Evolutionary conservation across 2,888 invertebrate species (phyloP).

Genomic region (Apotomis betuletana): DNA sequence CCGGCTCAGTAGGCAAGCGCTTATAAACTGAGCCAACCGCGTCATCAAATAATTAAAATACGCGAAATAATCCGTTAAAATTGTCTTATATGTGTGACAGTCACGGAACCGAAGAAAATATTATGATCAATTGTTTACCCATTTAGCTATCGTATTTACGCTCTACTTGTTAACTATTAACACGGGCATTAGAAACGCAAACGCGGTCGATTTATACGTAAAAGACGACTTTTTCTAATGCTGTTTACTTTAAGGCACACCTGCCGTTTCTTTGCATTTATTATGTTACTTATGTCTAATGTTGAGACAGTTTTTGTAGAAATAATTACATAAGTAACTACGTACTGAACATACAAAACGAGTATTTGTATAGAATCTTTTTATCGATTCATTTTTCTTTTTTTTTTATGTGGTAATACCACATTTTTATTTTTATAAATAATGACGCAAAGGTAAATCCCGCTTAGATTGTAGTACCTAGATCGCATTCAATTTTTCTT

Average conservation of each 20-base stretch:
- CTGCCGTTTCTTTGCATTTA: not conserved
- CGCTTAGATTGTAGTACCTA: too few species aligned
- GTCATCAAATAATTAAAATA: not conserved
- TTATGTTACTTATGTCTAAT: not conserved
- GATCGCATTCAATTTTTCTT: too few species aligned
- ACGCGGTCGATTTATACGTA: not conserved
- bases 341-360: too few species aligned
- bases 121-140: not conserved
- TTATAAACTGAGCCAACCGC: too few species aligned
- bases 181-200: slow-evolving; percentile 3
- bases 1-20: too few species aligned
- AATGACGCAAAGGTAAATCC: too few species aligned
- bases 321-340: too few species aligned
- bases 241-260: not conserved
- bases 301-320: not conserved
- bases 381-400: too few species aligned
- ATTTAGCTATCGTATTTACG: not conserved
- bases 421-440: too few species aligned
- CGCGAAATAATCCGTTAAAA: not conserved
- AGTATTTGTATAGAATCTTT: too few species aligned
- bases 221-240: not conserved
- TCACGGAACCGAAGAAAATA: not conserved
- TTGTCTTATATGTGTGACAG: too few species aligned
- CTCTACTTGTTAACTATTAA: slow-evolving; percentile 14
- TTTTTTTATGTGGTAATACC: too few species aligned